Evolutionary conservation across 2,888 invertebrate genomes (phyloP), one percentile per base, ranked within the genome.

Genomic region (Hyppa rectilinea): DNA sequence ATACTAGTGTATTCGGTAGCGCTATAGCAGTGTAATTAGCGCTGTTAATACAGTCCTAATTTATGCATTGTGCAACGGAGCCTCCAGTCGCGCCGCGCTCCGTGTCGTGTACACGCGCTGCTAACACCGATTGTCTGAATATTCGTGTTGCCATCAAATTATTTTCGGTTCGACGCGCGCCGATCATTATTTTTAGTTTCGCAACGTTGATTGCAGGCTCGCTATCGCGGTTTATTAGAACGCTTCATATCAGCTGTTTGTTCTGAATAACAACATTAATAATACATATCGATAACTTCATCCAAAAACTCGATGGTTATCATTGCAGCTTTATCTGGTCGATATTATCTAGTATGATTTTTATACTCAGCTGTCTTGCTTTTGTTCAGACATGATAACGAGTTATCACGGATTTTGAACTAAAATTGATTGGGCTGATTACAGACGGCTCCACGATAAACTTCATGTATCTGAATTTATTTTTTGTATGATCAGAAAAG

Each of bases 351-450:
- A 81, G 79, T 82, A 91, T 82, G 88, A 90, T 91, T 89, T 91
- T 88, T 87, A 86, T 87, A 88, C 86, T 87, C 85, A 80, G 86
- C 86, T 89, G 89, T 90, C 91, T 92, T 89, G 88, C 89, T 90
- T 89, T 89, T 84, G 84, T 87, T 81, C 81, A 81, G 82, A 87
- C 87, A 87, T 81, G 92, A 90, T 90, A 90, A 86, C 68, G 66
- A 87, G 84, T 88, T 92, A 94, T 93, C 92, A 80, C 76, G 90
- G 92, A 92, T 92, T 91, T 91, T 87, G 87, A 87, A 88, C 87
- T 87, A 87, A 91, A 92, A 92, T 93, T 93, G 93, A 94, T 94
- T 94, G 92, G 89, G 71, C 84, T 89, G 92, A 93, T 94, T 92
- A 92, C 85, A 83, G 75, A 72, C 86, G 87, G 89, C 87, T 85